phyloP scores from a whole-genome alignment of 2,888 invertebrate genomes.

The Imbricaverruca yamaguchii region DNA sequence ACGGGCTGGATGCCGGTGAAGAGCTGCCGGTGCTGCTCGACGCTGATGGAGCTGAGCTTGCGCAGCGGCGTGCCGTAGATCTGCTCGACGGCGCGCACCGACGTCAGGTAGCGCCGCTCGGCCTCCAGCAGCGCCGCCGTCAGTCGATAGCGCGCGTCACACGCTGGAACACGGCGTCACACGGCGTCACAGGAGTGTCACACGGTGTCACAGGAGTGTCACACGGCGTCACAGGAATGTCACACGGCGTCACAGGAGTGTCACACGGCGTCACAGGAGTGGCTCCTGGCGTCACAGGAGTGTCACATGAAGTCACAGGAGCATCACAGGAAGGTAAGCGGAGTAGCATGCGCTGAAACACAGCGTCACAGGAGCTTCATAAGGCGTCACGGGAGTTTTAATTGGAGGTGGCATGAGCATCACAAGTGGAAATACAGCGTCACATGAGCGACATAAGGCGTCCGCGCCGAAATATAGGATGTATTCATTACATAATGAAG shows the following conservation, averaged over 20 bases:
- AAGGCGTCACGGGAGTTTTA: slow-evolving; percentile 29
- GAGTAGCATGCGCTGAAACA: slow-evolving; percentile 37
- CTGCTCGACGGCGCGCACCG: slow-evolving; percentile 55
- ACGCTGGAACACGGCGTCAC: slow-evolving; percentile 35
- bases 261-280: slow-evolving; percentile 34
- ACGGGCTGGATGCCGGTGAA: slow-evolving; percentile 47
- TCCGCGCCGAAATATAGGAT: too few species aligned
- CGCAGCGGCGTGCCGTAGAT: slow-evolving; percentile 55
- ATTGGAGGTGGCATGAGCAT: too few species aligned
- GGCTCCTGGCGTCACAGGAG: slow-evolving; percentile 23
- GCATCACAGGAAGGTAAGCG: background rate
- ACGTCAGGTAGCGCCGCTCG: slow-evolving; percentile 45
- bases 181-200: background rate
- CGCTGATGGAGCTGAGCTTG: slow-evolving; percentile 41
- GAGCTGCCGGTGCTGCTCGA: slow-evolving; percentile 50
- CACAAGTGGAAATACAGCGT: slow-evolving; percentile 34
- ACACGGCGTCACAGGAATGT: background rate
- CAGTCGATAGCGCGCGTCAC: slow-evolving; percentile 42
- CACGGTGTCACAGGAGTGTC: slow-evolving; percentile 36
- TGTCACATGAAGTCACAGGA: slow-evolving; percentile 39
- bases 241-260: slow-evolving; percentile 30
- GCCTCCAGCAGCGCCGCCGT: slow-evolving; percentile 44
- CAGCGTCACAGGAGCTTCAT: slow-evolving; percentile 34
- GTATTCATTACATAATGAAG: too few species aligned
- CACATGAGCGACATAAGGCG: background rate